A percentile compares a stretch with the other conserved stretches of the same genome.
Evolutionary conservation across 2,888 invertebrate species (phyloP).

Genomic region (Oligia fasciuncula): DNA sequence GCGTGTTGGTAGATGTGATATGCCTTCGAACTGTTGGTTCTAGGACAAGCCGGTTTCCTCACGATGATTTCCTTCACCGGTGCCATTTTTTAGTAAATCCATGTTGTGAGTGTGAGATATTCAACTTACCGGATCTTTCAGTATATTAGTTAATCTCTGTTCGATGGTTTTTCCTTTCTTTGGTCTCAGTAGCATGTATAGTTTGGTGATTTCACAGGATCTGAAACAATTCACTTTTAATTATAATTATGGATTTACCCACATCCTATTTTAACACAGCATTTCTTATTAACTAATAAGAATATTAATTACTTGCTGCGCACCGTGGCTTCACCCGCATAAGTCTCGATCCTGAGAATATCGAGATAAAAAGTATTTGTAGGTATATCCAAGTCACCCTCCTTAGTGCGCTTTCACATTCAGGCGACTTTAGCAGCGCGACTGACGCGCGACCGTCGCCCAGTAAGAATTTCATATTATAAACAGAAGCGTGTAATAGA

Average conservation of each 20-base stretch:
- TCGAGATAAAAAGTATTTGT: not conserved
- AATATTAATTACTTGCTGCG: not conserved
- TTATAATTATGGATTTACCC: not conserved
- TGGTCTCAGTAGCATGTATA: slow-evolving; percentile 64
- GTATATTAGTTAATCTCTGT: slow-evolving; percentile 58
- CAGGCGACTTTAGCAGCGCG: no score
- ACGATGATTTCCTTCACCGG: no score
- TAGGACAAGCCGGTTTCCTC: no score
- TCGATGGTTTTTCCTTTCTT: slow-evolving; percentile 63
- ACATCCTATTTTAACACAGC: not conserved
- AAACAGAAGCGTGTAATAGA: no score
- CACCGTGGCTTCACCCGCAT: not conserved
- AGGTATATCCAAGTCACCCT: no score
- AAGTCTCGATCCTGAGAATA: not conserved
- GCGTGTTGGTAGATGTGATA: no score
- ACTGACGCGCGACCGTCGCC: no score
- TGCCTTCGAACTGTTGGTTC: no score
- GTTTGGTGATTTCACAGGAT: slow-evolving; percentile 61
- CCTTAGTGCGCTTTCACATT: no score
- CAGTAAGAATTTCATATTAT: no score
- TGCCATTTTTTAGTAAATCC: not conserved
- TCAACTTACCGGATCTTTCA: slow-evolving; percentile 66
- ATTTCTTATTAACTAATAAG: not conserved
- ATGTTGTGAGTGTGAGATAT: not conserved
- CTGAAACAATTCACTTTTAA: slow-evolving; percentile 45